phyloP scores from a whole-genome alignment of 1,140 invertebrate species.

The Rhizoglyphus robini region DNA sequence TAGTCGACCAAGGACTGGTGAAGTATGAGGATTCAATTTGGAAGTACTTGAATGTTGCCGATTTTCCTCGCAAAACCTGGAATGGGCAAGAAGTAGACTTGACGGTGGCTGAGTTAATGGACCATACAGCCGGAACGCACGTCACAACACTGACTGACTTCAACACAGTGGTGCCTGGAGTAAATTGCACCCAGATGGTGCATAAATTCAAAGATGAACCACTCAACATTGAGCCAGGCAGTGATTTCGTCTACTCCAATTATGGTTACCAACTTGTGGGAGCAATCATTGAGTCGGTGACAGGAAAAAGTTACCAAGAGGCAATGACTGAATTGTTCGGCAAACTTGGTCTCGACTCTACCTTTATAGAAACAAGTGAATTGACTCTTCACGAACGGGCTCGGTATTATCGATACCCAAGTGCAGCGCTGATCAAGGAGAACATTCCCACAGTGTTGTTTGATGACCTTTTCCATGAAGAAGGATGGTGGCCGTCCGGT shows the following conservation, averaged over 20 bases:
- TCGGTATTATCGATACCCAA: constrained; percentile 34
- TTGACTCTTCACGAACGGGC: constrained; percentile 42
- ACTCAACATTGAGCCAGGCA: constrained; percentile 34
- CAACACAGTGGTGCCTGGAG: constrained; percentile 36
- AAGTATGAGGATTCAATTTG: constrained; percentile 45
- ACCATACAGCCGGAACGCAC: constrained; percentile 17
- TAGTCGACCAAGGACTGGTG: constrained; percentile 42
- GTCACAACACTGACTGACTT: constrained; percentile 24
- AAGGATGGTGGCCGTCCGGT: constrained; percentile 44
- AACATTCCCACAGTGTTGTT: constrained; percentile 38
- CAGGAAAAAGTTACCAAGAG: constrained; percentile 20
- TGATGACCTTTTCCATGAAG: constrained; percentile 33
- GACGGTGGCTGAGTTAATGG: constrained; percentile 32
- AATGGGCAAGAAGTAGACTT: constrained; percentile 38
- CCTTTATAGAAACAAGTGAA: constrained; percentile 42
- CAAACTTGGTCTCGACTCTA: constrained; percentile 41
- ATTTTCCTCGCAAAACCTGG: constrained; percentile 41
- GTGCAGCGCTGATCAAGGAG: constrained; percentile 36
- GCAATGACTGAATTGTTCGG: constrained; percentile 35
- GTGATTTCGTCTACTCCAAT: constrained; percentile 43
- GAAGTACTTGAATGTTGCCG: constrained; percentile 36
- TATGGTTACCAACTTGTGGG: constrained; percentile 46
- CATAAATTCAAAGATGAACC: constrained; percentile 47
- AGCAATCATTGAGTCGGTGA: constrained; percentile 42
- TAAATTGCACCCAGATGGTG: constrained; percentile 37